phyloP scores from a whole-genome alignment of 2,113 vertebrate species.

The Gadus macrocephalus region DNA sequence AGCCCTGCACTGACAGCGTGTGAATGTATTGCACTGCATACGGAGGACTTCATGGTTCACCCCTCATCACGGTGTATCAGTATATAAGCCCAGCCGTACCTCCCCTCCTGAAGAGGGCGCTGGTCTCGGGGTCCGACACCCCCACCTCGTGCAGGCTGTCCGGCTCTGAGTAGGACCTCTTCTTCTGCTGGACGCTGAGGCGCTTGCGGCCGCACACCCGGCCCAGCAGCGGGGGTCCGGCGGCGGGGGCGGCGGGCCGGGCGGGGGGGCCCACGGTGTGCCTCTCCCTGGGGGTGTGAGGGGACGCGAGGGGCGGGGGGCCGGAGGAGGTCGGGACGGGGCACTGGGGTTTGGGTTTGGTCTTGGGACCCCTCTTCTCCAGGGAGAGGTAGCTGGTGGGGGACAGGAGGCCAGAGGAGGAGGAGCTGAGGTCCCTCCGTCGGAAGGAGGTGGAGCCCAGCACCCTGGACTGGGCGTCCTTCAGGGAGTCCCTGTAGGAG shows the following conservation, averaged over 20 bases:
- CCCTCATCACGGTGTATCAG: neutral
- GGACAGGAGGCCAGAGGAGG: constrained; percentile 50
- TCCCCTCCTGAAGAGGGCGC: constrained; percentile 54
- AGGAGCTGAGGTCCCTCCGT: constrained; percentile 71
- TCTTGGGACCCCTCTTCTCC: constrained; percentile 74
- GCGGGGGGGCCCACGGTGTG: constrained; percentile 73
- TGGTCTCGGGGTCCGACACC: constrained; percentile 67
- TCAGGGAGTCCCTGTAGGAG: constrained; percentile 85
- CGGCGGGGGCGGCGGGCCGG: too few relatives aligned
- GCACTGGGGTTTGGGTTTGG: constrained; percentile 59
- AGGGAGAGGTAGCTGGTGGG: constrained; percentile 61
- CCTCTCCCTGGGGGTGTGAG: constrained; percentile 83
- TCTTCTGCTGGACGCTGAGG: constrained; percentile 86
- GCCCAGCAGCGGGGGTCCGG: constrained; percentile 47
- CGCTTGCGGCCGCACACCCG: constrained; percentile 84
- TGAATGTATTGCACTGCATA: too few relatives aligned
- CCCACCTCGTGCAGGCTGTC: constrained; percentile 94
- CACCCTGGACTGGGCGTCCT: constrained; percentile 85
- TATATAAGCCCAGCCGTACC: constrained; percentile 13
- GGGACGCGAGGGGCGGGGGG: constrained; percentile 44
- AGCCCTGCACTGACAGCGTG: too few relatives aligned
- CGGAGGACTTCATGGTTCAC: too few relatives aligned
- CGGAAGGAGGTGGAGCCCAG: constrained; percentile 86
- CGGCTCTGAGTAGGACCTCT: constrained; percentile 90
- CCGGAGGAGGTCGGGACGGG: constrained; percentile 3